A percentile compares a stretch with the other conserved stretches of the same genome.
Conservation (phyloP, 2,797 vertebrate species). For the Acanthiza pusilla region DNA sequence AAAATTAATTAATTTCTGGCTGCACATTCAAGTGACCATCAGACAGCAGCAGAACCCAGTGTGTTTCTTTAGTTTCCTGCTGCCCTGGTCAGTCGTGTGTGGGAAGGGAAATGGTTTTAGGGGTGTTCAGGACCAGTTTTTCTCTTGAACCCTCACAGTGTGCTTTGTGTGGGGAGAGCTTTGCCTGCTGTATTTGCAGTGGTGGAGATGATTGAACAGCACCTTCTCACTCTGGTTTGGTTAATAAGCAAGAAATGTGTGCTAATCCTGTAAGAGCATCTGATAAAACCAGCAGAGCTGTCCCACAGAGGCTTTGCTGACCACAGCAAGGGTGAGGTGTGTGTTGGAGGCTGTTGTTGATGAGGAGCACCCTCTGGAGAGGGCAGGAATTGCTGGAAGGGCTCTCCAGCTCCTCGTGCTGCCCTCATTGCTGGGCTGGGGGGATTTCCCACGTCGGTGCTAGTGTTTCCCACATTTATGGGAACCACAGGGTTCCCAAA, state of each 20-base stretch:
- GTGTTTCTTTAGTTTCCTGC: background rate
- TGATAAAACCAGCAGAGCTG: background rate
- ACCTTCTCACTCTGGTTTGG: background rate
- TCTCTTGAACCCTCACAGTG: background rate
- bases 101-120: background rate
- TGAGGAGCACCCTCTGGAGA: background rate
- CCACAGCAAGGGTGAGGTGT: rapidly evolving
- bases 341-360: background rate
- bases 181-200: background rate
- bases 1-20: background rate
- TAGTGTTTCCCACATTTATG: background rate
- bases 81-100: background rate
- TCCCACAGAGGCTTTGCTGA: background rate
- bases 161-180: background rate
- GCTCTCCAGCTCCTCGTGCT: background rate
- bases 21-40: background rate
- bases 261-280: background rate
- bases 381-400: background rate
- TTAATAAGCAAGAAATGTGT: conserved; percentile 28
- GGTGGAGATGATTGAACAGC: background rate
- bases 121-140: background rate
- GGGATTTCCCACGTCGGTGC: background rate
- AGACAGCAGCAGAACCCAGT: background rate
- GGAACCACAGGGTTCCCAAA: background rate
- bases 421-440: background rate